Base-by-base conservation (phyloP, 2,797 vertebrate genomes). In the Peromyscus melanophrys region DNA sequence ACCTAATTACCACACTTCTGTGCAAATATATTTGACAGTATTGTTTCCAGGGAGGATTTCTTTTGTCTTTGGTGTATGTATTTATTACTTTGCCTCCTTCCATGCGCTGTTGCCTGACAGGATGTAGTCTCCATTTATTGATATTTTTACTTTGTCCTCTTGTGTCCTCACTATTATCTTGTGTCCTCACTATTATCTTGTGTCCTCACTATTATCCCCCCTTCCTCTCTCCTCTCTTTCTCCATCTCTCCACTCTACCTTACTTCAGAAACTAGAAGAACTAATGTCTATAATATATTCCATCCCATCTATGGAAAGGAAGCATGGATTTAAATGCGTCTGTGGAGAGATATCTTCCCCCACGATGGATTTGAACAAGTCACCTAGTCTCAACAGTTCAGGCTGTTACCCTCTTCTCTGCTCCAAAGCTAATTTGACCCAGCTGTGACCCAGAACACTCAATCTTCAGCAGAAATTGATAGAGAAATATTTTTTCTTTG, bases 381-480 rank as follows among this genome's bases (percentile, higher is more conserved):
- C 17, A 31, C 46, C 76, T 82, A 31, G 43, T 90, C 73, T 81
- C 57, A 81, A 73, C n/a, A 75, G 69, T 19, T 77, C 12, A 55
- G 25, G 84, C 16, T 19, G 11, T 89, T 43, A 13, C 34, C 11
- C 46, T n/a, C 61, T 8, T 63, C 67, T 49, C 29, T 6, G 4
- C 21, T 34, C 59, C 11, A 80, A 94, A 94, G 69, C 78, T 81
- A 80, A 84, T 90, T 84, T 97, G 96, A 97, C 96, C 96, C 84
- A 96, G 89, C 85, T 46, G 55, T 97, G 95, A 97, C 95, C 88
- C 94, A 85, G 75, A 98, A 97, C 93, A 96, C 93, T 97, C 90
- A 85, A 75, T 97, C 97, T 98, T 97, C 97, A 96, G 95, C 52
- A 96, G 85, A 98, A 96, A 97, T 85, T 88, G 93, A 94, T 94